Conservation (phyloP, 2,113 vertebrate species). For the Osmerus eperlanus region DNA sequence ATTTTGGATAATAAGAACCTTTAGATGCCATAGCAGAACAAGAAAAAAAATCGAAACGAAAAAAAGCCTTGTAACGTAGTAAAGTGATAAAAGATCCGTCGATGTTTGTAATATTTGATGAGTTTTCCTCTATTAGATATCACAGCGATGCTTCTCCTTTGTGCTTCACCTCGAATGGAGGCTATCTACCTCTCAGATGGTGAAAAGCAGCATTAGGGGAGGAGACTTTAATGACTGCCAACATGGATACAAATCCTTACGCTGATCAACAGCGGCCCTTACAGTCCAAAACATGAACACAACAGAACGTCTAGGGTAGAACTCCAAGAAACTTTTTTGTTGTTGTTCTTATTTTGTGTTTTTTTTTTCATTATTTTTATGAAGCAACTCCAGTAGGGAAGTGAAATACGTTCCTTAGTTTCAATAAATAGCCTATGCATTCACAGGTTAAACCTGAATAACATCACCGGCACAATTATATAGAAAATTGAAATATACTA, state of each 20-base stretch:
- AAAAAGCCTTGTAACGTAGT: not conserved
- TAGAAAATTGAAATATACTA: no score
- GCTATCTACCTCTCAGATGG: not conserved
- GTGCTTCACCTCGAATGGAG: not conserved
- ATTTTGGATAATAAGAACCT: conserved; percentile 4
- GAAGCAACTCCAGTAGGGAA: no score
- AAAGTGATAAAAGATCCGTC: not conserved
- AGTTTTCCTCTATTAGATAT: not conserved
- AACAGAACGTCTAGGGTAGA: not conserved
- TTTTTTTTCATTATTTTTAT: not conserved
- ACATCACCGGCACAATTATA: no score
- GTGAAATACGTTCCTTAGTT: no score
- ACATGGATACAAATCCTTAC: not conserved
- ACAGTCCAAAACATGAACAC: conserved; percentile 20
- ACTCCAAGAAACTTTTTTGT: not conserved
- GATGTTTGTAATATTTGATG: not conserved
- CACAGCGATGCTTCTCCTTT: not conserved
- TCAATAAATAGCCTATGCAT: no score
- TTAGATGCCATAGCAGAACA: no score
- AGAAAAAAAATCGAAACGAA: not conserved
- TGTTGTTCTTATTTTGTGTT: no score
- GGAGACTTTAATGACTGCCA: not conserved
- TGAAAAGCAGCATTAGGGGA: not conserved
- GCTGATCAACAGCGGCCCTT: conserved; percentile 38
- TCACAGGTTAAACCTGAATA: no score